Evolutionary conservation across 2,888 invertebrate species (phyloP).

Genomic region (Drosophila robusta): DNA sequence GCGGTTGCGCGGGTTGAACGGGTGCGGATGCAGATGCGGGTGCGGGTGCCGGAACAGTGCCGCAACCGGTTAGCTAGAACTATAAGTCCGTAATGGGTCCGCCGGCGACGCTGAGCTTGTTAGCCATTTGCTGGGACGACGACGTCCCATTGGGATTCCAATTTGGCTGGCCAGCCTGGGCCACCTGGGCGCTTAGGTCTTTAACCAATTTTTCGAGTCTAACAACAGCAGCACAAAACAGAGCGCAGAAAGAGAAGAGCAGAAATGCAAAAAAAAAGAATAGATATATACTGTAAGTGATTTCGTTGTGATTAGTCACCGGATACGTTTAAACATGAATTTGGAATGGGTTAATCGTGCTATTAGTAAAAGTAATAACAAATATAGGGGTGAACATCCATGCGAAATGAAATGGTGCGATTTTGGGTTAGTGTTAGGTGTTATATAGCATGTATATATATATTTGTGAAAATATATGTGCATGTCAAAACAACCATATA

Average conservation of each 20-base stretch:
- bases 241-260: slow-evolving; percentile 64
- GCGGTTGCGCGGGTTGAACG: slow-evolving; percentile 1
- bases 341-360: slow-evolving; percentile 30
- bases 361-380: neutral
- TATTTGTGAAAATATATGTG: slow-evolving; percentile 8
- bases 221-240: slow-evolving; percentile 49
- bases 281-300: slow-evolving; percentile 31
- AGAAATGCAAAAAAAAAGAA: slow-evolving; percentile 62
- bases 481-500: slow-evolving; percentile 43
- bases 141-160: slow-evolving; percentile 44
- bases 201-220: slow-evolving; percentile 85
- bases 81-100: slow-evolving; percentile 85
- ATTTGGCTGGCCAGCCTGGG: slow-evolving; percentile 42
- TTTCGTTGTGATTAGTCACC: slow-evolving; percentile 40
- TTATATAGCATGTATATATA: slow-evolving; percentile 12
- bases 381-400: slow-evolving; percentile 27
- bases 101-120: slow-evolving; percentile 83
- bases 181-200: slow-evolving; percentile 79
- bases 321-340: slow-evolving; percentile 5
- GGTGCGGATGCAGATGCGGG: neutral
- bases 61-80: slow-evolving; percentile 76
- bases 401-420: slow-evolving; percentile 45
- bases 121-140: slow-evolving; percentile 27
- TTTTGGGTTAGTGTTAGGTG: slow-evolving; percentile 11
- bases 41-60: slow-evolving; percentile 9